Percentiles rank a stretch among this genome's conserved stretches.
These are phyloP conservation scores for Drosophila quadrilineata DNA, from an alignment of 1,140 invertebrate genomes.

Conservation along the genomic window DNA sequence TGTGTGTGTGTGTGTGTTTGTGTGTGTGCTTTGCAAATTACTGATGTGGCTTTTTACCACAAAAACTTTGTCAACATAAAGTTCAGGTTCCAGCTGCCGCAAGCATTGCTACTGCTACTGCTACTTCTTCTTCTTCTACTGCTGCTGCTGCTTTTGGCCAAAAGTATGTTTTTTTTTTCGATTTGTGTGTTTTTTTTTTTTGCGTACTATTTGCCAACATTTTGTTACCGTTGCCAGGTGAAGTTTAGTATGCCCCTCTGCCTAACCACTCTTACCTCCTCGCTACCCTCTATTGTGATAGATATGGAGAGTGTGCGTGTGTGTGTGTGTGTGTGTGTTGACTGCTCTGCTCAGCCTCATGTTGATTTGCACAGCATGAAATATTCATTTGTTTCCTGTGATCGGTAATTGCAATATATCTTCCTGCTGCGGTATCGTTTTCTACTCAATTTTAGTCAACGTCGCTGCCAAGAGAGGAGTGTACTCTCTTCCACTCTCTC, in stretches of 20 bases:
- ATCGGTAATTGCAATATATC: slow-evolving; percentile 80
- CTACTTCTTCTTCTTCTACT: no score
- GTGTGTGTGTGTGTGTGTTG: no score
- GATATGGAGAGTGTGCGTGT: no score
- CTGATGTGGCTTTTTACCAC: slow-evolving; percentile 77
- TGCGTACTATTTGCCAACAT: slow-evolving; percentile 61
- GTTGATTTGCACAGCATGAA: slow-evolving; percentile 79
- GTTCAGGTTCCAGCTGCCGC: slow-evolving; percentile 39
- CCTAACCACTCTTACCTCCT: not conserved
- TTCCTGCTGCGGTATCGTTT: slow-evolving; percentile 74
- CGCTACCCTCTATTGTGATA: no score
- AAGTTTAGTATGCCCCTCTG: slow-evolving; percentile 1
- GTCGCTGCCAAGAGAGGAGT: slow-evolving; percentile 60
- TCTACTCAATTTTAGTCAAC: slow-evolving; percentile 77
- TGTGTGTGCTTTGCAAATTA: slow-evolving; percentile 65
- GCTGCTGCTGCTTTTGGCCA: no score
- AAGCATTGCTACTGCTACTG: slow-evolving; percentile 36
- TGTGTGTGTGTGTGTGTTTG: slow-evolving; percentile 24
- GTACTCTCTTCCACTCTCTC: no score
- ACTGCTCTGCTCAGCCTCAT: slow-evolving; percentile 4
- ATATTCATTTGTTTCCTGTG: slow-evolving; percentile 79
- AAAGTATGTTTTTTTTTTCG: no score
- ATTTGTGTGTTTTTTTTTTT: no score
- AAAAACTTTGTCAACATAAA: slow-evolving; percentile 80
- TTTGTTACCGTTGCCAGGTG: slow-evolving; percentile 32